These are phyloP conservation scores for Tachycineta bicolor DNA, from an alignment of 2,113 vertebrate species.

Conservation along the genomic window DNA sequence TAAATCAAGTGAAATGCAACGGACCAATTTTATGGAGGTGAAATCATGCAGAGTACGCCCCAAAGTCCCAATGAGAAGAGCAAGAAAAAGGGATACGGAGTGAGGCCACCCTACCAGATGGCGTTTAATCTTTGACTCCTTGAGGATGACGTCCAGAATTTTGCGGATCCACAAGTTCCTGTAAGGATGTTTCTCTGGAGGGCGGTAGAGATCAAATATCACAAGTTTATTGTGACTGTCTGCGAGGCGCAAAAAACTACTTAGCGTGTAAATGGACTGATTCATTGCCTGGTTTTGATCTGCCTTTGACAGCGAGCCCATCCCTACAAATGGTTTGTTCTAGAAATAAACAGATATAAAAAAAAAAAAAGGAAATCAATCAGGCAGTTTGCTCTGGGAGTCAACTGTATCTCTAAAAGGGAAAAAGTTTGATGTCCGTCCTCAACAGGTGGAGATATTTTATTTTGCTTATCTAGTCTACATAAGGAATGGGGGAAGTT, in stretches of 20 bases:
- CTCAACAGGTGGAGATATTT: neutral
- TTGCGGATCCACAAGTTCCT: conserved; percentile 76
- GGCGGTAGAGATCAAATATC: conserved; percentile 86
- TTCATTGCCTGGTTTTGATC: conserved; percentile 75
- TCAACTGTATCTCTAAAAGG: neutral
- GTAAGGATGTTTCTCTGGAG: conserved; percentile 84
- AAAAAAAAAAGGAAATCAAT: neutral
- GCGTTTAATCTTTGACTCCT: conserved; percentile 76
- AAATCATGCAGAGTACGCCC: neutral
- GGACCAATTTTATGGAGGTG: neutral
- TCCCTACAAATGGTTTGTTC: conserved; percentile 83
- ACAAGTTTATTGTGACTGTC: conserved; percentile 73
- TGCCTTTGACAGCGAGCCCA: conserved; percentile 58
- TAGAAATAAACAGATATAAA: conserved; percentile 43
- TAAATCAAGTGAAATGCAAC: neutral
- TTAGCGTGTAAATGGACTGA: conserved; percentile 82
- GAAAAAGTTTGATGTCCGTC: neutral
- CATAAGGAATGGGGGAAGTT: neutral
- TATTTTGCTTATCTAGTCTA: neutral
- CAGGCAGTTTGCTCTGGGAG: neutral
- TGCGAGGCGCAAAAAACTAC: conserved; percentile 81
- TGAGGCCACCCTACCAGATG: conserved; percentile 75
- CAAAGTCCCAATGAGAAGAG: neutral
- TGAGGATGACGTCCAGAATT: conserved; percentile 79
- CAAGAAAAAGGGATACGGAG: neutral